Base-by-base conservation (phyloP, 2,797 vertebrate species). In the Chrosomus eos region DNA sequence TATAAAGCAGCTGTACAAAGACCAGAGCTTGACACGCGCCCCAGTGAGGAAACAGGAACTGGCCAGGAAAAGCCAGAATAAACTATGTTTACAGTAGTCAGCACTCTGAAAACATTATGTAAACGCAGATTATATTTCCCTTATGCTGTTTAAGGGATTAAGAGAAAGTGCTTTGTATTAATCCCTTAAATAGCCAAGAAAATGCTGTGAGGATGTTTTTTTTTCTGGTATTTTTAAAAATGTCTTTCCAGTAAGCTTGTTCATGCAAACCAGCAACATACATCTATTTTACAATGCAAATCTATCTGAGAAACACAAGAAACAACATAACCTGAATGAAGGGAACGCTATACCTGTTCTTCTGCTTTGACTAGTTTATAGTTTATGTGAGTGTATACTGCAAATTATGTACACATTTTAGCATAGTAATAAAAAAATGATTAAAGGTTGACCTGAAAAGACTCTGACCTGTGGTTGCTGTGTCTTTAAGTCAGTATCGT, bases 201-300 rank as follows among this genome's bases (percentile, higher is more conserved):
- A n/a, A 40, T 70, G 10, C 21, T 40, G 62, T 19, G 33, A 21
- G 31, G 7, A 13, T 13, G 58, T 13, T 38, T 43, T 14, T 36
- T 23, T 11, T 11, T 5, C 19, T 13, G 33, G 7, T 45, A 51
- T 5, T 33, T 33, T 73, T 10, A 51, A 73, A 73, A 11, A 73
- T 21, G 23, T 3, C 31, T 70, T 70, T 28, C 48, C 48, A 7
- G n/a, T n/a, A n/a, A 31, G 19, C 13, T 45, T 14, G 31, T 23
- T 43, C 11, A 48, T 73, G 70, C 68, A 82, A 82, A 82, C 72
- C 19, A 45, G 28, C 26, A 81, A 62, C 7, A 23, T 33, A 3
- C 9, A 48, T 73, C 21, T 75, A 38, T 75, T 75, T 82, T 82
- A 45, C 68, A 62, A 73, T 62, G 80, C 80, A 82, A 73, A 73